phyloP scores from a whole-genome alignment of 2,888 invertebrate genomes.

The Tetrapedia diversipes region DNA sequence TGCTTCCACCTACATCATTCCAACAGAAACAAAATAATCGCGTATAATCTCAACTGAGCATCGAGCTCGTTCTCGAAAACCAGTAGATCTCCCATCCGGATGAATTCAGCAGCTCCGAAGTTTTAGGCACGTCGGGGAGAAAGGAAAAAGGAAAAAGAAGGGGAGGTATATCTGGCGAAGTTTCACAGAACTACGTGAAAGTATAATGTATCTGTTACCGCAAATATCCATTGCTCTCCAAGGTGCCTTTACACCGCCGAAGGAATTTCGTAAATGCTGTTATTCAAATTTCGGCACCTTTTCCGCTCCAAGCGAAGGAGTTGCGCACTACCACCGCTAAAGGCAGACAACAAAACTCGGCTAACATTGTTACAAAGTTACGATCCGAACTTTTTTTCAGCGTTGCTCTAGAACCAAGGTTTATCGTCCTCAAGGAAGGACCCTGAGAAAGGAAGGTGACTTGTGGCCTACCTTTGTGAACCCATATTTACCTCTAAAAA shows the following conservation, averaged over 20 bases:
- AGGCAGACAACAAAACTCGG: constrained; percentile 35
- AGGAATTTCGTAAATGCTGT: constrained; percentile 51
- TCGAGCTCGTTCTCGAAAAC: constrained; percentile 18
- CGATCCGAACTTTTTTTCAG: constrained; percentile 35
- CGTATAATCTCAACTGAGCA: constrained; percentile 4
- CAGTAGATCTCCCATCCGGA: constrained; percentile 12
- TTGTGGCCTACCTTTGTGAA: not conserved
- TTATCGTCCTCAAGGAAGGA: constrained; percentile 24
- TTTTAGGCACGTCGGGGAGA: not conserved
- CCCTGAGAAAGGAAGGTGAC: not conserved
- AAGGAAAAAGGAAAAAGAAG: not conserved
- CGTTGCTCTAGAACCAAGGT: constrained; percentile 35
- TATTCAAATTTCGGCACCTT: constrained; percentile 55
- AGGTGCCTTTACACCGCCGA: constrained; percentile 43
- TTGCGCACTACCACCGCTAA: constrained; percentile 9
- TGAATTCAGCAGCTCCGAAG: constrained; percentile 34
- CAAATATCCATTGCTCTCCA: constrained; percentile 54
- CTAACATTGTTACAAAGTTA: constrained; percentile 44
- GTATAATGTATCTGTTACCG: constrained; percentile 56
- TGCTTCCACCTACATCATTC: too few species aligned
- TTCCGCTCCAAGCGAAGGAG: constrained; percentile 24
- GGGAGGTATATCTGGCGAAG: constrained; percentile 38
- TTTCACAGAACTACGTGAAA: constrained; percentile 47
- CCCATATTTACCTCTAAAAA: not conserved
- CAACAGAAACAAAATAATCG: constrained; percentile 1